Conservation (phyloP, 2,797 vertebrate genomes). For the Atherinosoma microstoma region DNA sequence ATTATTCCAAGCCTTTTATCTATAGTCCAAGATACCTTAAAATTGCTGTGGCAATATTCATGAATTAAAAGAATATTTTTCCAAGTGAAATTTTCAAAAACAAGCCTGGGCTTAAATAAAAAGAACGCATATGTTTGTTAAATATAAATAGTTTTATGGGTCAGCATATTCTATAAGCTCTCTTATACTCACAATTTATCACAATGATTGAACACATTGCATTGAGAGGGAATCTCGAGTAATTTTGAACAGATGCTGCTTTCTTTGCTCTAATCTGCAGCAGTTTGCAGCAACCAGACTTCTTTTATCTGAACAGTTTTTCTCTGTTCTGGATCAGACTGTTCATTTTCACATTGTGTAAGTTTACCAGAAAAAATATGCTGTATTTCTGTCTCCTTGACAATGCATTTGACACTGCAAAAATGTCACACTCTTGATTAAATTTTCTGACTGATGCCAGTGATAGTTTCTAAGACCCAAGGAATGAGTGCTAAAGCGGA, state of each 20-base stretch:
- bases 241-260: too few species aligned
- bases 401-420: slow-evolving; percentile 37
- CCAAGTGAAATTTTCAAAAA: background rate
- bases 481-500: slow-evolving; percentile 45
- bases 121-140: too few species aligned
- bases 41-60: too few species aligned
- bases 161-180: background rate
- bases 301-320: slow-evolving; percentile 27
- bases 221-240: background rate
- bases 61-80: too few species aligned
- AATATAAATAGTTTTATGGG: background rate
- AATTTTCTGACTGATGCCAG: slow-evolving; percentile 41
- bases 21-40: background rate
- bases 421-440: slow-evolving; percentile 43
- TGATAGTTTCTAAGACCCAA: slow-evolving; percentile 32
- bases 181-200: background rate
- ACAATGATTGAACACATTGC: background rate
- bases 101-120: background rate
- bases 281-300: slow-evolving; percentile 4
- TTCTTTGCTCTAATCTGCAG: too few species aligned
- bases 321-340: slow-evolving; percentile 6
- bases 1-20: background rate
- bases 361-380: slow-evolving; percentile 25
- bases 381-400: slow-evolving; percentile 30
- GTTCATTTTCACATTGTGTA: slow-evolving; percentile 20